Base-by-base conservation (phyloP, 1,140 invertebrate species). In the Chionoecetes opilio region DNA sequence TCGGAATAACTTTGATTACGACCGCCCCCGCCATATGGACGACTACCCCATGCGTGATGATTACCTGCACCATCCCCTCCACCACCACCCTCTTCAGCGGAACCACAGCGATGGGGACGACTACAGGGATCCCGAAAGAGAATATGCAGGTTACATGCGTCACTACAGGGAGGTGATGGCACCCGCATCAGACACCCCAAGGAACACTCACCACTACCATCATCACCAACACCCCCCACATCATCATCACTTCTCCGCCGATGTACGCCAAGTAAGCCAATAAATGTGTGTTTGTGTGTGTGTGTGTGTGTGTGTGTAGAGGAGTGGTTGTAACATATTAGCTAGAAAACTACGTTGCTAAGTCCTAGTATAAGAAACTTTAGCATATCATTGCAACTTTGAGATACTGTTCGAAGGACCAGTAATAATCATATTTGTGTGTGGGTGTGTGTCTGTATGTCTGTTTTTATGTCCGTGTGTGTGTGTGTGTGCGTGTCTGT, bases 111-210 rank as follows among this genome's bases (percentile, higher is more conserved):
- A 82, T 6, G 75, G 8, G 17, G 75, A 82, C 53, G 63, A 92
- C 63, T 34, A 84, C 75, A 5, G 37, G n/a, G 31, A 34, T 11
- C 14, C 34, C 11, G 63, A 89, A 32, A 37, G 41, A 89, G 32
- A 38, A 34, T 89, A 89, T 31, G 87, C 37, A 38, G 41, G 37
- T 2, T 82, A 35, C 14, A 29, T 32, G 41, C 37, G 85, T 32
- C 87, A 85, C 87, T 94, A 53, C 92, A 37, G 92, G 31, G 82
- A 93, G 38, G 38, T 86, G 87, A 89, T 41, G 32, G n/a, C 26
- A 14, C 87, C 41, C 32, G 87, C 63, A 17, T 75, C 63, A 21
- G 21, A 17, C 63, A 75, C 21, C 63, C 63, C n/a, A 21, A 75
- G 63, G 63, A 75, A n/a, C 21, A 1, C 21, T 26, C 63, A n/a